Evolutionary conservation across 2,113 vertebrate genomes (phyloP).

Genomic region (Dolichallabes microphthalmus): DNA sequence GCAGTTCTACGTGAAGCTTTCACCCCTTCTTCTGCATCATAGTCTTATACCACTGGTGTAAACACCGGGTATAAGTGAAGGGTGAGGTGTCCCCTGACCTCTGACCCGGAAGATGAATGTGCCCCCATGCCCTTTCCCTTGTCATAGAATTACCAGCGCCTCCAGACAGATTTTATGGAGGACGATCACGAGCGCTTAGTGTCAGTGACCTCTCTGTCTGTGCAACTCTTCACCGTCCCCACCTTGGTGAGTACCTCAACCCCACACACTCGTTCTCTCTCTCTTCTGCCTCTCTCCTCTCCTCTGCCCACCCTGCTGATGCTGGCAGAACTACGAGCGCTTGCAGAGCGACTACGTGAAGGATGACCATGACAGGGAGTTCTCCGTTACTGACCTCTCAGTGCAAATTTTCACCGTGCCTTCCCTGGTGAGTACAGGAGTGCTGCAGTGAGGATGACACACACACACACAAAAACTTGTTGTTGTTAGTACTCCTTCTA

Average conservation of each 20-base stretch:
- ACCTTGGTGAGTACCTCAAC: constrained; percentile 93
- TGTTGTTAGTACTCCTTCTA: background rate
- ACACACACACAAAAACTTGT: background rate
- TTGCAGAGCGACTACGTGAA: constrained; percentile 97
- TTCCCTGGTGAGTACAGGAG: constrained; percentile 88
- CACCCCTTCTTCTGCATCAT: background rate
- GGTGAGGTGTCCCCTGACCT: constrained; percentile 42
- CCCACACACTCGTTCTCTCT: constrained; percentile 81
- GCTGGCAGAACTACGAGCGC: constrained; percentile 90
- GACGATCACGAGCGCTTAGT: constrained; percentile 97
- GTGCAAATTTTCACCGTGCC: constrained; percentile 98
- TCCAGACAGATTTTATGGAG: constrained; percentile 99
- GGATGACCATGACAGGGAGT: constrained; percentile 96
- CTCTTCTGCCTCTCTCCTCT: constrained; percentile 72
- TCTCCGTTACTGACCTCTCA: constrained; percentile 95
- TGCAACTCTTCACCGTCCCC: constrained; percentile 98
- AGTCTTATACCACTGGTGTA: constrained; percentile 2
- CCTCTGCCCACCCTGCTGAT: constrained; percentile 77
- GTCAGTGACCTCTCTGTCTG: constrained; percentile 97
- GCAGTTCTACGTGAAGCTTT: background rate
- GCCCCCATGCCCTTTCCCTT: constrained; percentile 74
- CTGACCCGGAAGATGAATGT: constrained; percentile 85
- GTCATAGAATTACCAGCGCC: constrained; percentile 97
- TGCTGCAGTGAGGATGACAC: background rate
- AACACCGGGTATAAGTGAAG: constrained; percentile 28